Percentiles rank a stretch among this genome's conserved stretches.
Conservation (phyloP, 2,888 invertebrate genomes). For the Conistra vaccinii region DNA sequence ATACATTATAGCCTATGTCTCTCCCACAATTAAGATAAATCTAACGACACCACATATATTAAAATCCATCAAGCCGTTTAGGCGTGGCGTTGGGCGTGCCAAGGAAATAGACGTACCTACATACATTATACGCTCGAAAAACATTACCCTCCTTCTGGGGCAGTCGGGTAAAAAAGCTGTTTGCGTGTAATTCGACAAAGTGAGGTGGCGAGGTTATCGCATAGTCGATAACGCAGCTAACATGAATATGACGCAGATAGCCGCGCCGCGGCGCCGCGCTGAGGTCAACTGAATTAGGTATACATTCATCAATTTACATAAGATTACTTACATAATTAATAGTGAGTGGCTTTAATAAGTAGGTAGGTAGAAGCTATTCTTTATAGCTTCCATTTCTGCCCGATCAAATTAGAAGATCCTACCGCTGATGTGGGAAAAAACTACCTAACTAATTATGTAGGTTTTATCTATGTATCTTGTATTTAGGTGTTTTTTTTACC, state of each 20-base stretch:
- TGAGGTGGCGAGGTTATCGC: constrained; percentile 43
- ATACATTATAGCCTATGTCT: too few species aligned
- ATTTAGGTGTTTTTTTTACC: too few species aligned
- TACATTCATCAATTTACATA: constrained; percentile 28
- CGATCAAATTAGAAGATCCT: not conserved
- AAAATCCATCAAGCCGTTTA: too few species aligned
- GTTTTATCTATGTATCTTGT: too few species aligned
- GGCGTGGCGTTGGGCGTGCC: too few species aligned
- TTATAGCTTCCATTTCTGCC: not conserved
- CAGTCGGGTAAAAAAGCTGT: too few species aligned
- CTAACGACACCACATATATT: too few species aligned
- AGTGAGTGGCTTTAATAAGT: too few species aligned
- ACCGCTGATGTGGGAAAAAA: not conserved
- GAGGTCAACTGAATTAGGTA: constrained; percentile 38
- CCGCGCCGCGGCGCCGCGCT: constrained; percentile 12
- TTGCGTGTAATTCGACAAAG: constrained; percentile 6
- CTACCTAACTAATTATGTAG: not conserved
- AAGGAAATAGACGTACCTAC: too few species aligned
- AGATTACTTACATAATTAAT: not conserved
- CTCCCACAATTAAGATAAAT: too few species aligned
- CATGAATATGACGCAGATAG: constrained; percentile 13
- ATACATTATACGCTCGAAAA: too few species aligned
- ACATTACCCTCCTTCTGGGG: too few species aligned
- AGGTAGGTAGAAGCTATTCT: not conserved
- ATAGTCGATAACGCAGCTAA: constrained; percentile 16